These are phyloP conservation scores for Morelia viridis DNA, from an alignment of 2,797 vertebrate species.

Conservation along the genomic window DNA sequence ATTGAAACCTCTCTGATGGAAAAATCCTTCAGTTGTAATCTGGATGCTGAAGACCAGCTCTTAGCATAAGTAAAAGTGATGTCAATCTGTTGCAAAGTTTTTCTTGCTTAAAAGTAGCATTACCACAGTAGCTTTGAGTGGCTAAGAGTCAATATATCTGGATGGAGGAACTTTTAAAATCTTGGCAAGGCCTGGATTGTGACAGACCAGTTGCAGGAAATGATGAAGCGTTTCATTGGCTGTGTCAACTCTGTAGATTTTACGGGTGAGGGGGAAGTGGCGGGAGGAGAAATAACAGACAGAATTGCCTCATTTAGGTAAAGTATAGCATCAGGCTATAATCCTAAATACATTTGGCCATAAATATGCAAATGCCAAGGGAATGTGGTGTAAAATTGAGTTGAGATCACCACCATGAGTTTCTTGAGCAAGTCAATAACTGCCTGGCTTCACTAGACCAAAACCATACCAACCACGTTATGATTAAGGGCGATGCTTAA, in stretches of 20 bases:
- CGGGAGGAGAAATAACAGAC: not conserved
- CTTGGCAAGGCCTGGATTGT: not conserved
- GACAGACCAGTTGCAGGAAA: not conserved
- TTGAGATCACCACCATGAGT: too few relatives aligned
- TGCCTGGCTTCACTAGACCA: too few relatives aligned
- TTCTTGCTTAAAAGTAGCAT: too few relatives aligned
- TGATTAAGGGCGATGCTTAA: too few relatives aligned
- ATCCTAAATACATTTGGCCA: not conserved
- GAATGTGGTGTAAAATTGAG: too few relatives aligned
- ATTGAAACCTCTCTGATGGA: not conserved
- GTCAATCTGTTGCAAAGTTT: not conserved
- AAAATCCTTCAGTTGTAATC: not conserved
- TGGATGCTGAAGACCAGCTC: conserved; percentile 12
- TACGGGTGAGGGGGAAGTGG: too few relatives aligned
- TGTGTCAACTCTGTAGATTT: not conserved
- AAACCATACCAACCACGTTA: too few relatives aligned
- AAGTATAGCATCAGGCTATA: not conserved
- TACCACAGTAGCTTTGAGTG: not conserved
- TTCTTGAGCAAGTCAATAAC: too few relatives aligned
- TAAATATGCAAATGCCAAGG: too few relatives aligned
- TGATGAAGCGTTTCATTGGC: not conserved
- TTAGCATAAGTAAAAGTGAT: not conserved
- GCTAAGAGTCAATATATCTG: not conserved
- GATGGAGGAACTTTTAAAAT: rapidly evolving
- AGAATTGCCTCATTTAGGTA: too few relatives aligned